Conservation (phyloP, 2,888 invertebrate genomes). For the Synanthedon tipuliformis region DNA sequence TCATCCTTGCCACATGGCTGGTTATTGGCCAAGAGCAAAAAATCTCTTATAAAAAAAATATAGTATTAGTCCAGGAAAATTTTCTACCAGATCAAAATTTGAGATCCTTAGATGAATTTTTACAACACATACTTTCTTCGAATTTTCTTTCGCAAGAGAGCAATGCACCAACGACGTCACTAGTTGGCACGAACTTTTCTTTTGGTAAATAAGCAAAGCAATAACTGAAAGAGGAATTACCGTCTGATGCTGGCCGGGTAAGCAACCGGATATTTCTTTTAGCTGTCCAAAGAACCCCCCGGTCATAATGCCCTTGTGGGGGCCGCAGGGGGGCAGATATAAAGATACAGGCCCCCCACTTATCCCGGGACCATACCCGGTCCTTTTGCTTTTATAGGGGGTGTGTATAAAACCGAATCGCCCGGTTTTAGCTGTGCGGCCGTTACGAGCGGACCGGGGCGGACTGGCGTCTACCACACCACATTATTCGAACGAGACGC, state of each 20-base stretch:
- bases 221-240: slow-evolving; percentile 58
- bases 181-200: slow-evolving; percentile 51
- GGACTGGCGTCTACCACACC: slow-evolving; percentile 53
- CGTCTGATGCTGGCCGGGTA: slow-evolving; percentile 46
- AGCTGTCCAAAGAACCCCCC: slow-evolving; percentile 70
- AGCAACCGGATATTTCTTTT: slow-evolving; percentile 70
- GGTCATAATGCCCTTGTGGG: slow-evolving; percentile 62
- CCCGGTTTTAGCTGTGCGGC: slow-evolving; percentile 68
- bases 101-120: too few species aligned
- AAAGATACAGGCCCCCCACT: slow-evolving; percentile 69
- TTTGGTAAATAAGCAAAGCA: slow-evolving; percentile 61
- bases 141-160: background rate
- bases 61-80: too few species aligned
- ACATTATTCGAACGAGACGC: slow-evolving; percentile 52
- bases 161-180: slow-evolving; percentile 15
- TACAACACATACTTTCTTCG: too few species aligned
- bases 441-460: slow-evolving; percentile 65
- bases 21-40: too few species aligned
- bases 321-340: slow-evolving; percentile 61
- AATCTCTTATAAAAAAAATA: too few species aligned
- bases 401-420: slow-evolving; percentile 70
- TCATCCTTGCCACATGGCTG: too few species aligned
- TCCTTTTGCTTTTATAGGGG: slow-evolving; percentile 71
- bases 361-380: slow-evolving; percentile 64
- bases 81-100: too few species aligned